Conservation (phyloP, 2,797 vertebrate species). For the Syngnathus acus region DNA sequence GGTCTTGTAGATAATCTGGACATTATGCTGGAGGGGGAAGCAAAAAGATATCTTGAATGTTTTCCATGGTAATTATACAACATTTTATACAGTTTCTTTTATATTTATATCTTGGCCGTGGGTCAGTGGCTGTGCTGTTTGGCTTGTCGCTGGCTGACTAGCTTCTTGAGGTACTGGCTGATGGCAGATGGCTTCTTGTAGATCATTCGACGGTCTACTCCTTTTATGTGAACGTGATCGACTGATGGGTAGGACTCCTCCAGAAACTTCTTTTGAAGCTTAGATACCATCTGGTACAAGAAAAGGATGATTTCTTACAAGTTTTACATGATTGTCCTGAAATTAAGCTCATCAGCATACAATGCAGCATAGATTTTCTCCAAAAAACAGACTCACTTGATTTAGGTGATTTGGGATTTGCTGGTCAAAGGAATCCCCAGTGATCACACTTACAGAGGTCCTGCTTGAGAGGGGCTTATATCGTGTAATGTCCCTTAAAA, state of each 20-base stretch:
- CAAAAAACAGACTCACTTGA: slow-evolving; percentile 53
- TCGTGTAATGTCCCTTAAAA: slow-evolving; percentile 67
- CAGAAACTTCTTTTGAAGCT: slow-evolving; percentile 72
- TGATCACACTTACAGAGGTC: slow-evolving; percentile 70
- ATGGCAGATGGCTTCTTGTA: slow-evolving; percentile 73
- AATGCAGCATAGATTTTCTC: slow-evolving; percentile 7
- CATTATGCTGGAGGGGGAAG: slow-evolving; percentile 28
- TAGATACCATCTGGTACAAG: slow-evolving; percentile 67
- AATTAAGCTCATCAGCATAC: slow-evolving; percentile 18
- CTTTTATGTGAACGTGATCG: slow-evolving; percentile 68
- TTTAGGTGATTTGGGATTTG: slow-evolving; percentile 69
- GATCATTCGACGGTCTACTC: slow-evolving; percentile 74
- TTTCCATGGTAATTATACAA: slow-evolving; percentile 42
- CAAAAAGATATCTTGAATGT: slow-evolving; percentile 20
- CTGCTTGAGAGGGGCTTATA: slow-evolving; percentile 73
- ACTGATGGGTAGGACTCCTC: slow-evolving; percentile 71
- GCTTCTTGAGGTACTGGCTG: slow-evolving; percentile 71
- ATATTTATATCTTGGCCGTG: slow-evolving; percentile 28
- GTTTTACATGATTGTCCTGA: slow-evolving; percentile 20
- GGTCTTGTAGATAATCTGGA: slow-evolving; percentile 27
- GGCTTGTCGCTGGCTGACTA: slow-evolving; percentile 69
- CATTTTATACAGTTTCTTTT: slow-evolving; percentile 13
- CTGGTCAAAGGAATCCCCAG: slow-evolving; percentile 69
- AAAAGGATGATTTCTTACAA: slow-evolving; percentile 29
- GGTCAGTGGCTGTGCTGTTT: slow-evolving; percentile 65